Base-by-base conservation (phyloP, 2,888 invertebrate species). In the Drosophila flavopinicola region DNA sequence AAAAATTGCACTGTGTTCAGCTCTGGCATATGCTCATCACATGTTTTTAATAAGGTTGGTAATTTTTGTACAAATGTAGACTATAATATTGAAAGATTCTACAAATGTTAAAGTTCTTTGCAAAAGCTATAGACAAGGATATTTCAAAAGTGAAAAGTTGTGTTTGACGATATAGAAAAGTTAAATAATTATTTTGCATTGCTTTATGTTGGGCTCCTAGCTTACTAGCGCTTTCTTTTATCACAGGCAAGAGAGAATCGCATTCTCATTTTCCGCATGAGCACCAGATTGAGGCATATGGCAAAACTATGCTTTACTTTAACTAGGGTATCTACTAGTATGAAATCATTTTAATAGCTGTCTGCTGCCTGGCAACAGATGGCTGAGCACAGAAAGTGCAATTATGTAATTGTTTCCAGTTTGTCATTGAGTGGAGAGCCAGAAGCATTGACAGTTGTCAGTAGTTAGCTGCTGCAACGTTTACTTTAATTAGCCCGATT, bases 401-500 rank as follows among this genome's bases (percentile, higher is more conserved):
- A 9, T 17, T 53, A 37, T 37, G 54, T 45, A 37, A 56, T 35
- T 32, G 45, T 52, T 75, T 48, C n/a, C 33, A 48, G 57, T 38
- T 60, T 38, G 53, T 32, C 38, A 58, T 60, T 45, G 53, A 33
- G 47, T 48, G 29, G 17, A 27, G 17, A 42, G 15, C 42, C 42
- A 27, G 42, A 25, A 27, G 17, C 6, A n/a, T 23, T 32, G 35
- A 4, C 25, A 30, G 44, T 30, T 35, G 39, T n/a, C 41, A 39
- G 58, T 49, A 11, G 11, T 32, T 47, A 47, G 38, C 45, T 56
- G 47, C 20, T 58, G 48, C 57, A 67, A 47, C 59, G 59, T 66
- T 72, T 61, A 53, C 61, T 54, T 68, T 75, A 86, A 84, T 86
- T 84, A 76, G 71, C 44, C 29, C 53, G 38, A 64, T 66, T 65